Base-by-base conservation (phyloP, 2,113 vertebrate genomes). In the Chaetops frenatus region DNA sequence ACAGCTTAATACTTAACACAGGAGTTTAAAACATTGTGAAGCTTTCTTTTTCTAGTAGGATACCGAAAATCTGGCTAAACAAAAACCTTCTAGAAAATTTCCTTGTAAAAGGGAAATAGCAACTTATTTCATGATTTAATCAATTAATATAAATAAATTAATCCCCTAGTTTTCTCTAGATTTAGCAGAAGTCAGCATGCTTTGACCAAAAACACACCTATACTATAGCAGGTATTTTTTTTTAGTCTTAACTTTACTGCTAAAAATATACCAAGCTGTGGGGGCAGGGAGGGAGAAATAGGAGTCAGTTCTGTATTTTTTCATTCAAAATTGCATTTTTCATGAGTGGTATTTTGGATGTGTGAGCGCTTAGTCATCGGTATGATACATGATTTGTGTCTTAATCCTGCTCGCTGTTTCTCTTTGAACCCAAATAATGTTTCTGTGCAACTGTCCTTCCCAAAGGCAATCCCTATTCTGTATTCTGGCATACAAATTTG, bases 281-380 rank as follows among this genome's bases (percentile, higher is more conserved):
- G 9, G 5, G 12, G 19, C 1, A 0, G 20, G 54, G 10, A 61
- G 21, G 4, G 18, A 56, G 3, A 77, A 77, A 33, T 19, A 66
- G 28, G 10, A 44, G 25, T 60, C 21, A 29, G 33, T 70, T 88
- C 67, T 77, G 11, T 23, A 40, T 61, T 77, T 91, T 74, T 81
- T 71, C 14, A 85, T 64, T 71, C 27, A 70, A 58, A 24, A 44
- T 53, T 17, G 71, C 21, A 51, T 82, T 88, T 82, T 86, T 86
- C 44, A 62, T 58, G 35, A 79, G 53, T 27, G 38, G 10, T n/a
- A 82, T 81, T 91, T 84, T 80, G 72, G 70, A 86, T 67, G 36
- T 48, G 28, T 40, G 80, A 77, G 28, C 28, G 0, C 61, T 78
- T 58, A 64, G 13, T 88, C n/a, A 80, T 80, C 71, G n/a, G 15